phyloP scores from a whole-genome alignment of 2,113 vertebrate species.

The Bubo bubo region DNA sequence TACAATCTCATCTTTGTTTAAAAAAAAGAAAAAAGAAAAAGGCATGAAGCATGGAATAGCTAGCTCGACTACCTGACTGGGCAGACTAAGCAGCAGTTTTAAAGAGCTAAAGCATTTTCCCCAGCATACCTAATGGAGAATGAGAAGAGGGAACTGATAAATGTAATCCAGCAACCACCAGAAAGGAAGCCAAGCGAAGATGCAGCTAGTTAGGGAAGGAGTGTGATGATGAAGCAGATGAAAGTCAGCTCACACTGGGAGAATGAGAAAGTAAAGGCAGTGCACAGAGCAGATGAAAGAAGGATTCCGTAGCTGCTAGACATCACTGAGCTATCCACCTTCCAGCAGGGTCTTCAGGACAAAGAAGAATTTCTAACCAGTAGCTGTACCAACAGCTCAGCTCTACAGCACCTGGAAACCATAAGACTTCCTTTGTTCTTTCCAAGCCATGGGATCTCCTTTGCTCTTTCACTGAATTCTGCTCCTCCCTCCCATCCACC shows the following conservation, averaged over 20 bases:
- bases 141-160: background rate
- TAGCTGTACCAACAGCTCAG: background rate
- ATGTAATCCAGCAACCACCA: background rate
- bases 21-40: background rate
- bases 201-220: background rate
- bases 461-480: background rate
- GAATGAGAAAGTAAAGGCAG: background rate
- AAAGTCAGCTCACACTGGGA: background rate
- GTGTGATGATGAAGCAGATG: background rate
- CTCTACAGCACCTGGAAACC: background rate
- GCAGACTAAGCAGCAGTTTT: background rate
- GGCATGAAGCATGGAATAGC: background rate
- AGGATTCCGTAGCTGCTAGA: background rate
- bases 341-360: background rate
- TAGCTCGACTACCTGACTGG: background rate
- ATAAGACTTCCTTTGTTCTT: background rate
- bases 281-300: background rate
- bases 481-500: background rate
- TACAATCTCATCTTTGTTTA: background rate
- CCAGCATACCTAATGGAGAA: background rate
- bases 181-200: background rate
- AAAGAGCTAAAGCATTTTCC: background rate
- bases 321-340: background rate
- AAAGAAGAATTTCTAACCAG: background rate
- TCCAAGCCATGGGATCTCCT: background rate